Evolutionary conservation across 2,888 invertebrate genomes (phyloP).

Genomic region (Argyra leucocephala): DNA sequence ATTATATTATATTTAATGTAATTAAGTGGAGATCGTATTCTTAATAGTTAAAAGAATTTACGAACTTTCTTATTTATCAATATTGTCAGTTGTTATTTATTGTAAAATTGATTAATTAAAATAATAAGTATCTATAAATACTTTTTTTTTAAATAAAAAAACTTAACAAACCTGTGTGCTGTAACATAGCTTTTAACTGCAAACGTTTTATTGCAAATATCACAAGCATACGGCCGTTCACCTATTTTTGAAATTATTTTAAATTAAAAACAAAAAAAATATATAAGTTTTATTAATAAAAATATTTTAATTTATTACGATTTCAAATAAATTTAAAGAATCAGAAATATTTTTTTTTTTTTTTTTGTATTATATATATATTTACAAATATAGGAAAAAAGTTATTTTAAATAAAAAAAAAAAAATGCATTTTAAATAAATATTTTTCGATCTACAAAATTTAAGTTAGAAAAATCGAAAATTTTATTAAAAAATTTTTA

Average conservation of each 20-base stretch:
- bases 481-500: no score
- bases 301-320: constrained; percentile 18
- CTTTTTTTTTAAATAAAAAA: no score
- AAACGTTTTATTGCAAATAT: constrained; percentile 69
- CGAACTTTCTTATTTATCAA: no score
- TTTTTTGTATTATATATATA: neutral
- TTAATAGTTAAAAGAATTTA: no score
- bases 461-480: neutral
- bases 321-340: constrained; percentile 11
- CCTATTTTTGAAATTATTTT: constrained; percentile 44
- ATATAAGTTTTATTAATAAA: neutral
- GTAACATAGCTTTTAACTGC: constrained; percentile 73
- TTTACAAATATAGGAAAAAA: neutral
- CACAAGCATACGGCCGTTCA: constrained; percentile 67
- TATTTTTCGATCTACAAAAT: constrained; percentile 3
- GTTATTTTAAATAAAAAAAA: neutral
- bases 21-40: no score
- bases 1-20: no score
- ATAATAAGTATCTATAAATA: no score
- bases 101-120: no score
- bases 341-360: constrained; percentile 8
- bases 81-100: no score
- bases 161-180: constrained; percentile 52
- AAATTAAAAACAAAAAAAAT: constrained; percentile 15
- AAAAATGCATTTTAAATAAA: neutral